Base-by-base conservation (phyloP, 2,888 invertebrate genomes). In the Mellilla xanthometata region DNA sequence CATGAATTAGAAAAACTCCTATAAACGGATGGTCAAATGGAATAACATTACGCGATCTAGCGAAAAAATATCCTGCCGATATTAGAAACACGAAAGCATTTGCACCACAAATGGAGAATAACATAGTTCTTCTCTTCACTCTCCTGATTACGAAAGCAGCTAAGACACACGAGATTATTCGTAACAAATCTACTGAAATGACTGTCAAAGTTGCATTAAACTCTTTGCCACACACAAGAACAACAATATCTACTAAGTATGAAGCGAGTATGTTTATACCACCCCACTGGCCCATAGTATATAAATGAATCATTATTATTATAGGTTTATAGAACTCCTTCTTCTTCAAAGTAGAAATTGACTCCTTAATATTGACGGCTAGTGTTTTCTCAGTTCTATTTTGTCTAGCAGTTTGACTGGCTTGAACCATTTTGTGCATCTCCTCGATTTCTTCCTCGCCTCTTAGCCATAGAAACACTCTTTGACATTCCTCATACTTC, bases 231-330 rank as follows among this genome's bases (percentile, higher is more conserved):
- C 81, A 3, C 91, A 75, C 12, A 88, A 71, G 3, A 76, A 69
- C 48, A 2, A 94, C 85, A 19, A 93, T 90, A 31, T 89, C 75
- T 0, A 93, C 92, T 0, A 93, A 91, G 62, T 93, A 94, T 1
- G 92, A 91, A 0, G 92, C 90, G 54, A 94, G 88, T 0, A 92
- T 92, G 36, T 92, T 93, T 0, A 92, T 91, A 0, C 94, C 94
- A 1, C 92, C 90, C 55, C 93, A 91, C 57, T 94, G 93, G 10
- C 91, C 90, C 36, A 92, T 82, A 0, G 91, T 79, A 56, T 93
- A 93, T 30, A 92, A 89, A 1, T 91, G 84, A 34, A 91, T 80
- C 69, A 94, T 87, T 13, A 93, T 76, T 2, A 86, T 64, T 3
- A 93, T 80, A 0, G 93, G 92, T 54, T 88, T 91, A 33, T 88